Conservation (phyloP, 2,888 invertebrate species). For the Drosophila seclusa region DNA sequence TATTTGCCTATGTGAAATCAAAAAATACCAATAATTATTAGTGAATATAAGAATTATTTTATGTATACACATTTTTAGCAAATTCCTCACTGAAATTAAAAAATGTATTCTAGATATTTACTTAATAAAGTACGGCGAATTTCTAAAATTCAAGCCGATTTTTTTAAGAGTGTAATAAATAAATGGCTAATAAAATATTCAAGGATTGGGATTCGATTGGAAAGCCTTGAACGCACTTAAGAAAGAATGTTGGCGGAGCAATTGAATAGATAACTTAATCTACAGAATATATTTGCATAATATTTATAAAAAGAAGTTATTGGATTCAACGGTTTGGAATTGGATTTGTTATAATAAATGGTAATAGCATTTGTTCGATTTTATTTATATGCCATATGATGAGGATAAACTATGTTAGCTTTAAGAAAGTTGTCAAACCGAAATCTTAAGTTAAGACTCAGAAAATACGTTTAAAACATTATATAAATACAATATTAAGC, state of each 20-base stretch:
- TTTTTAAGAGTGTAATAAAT: neutral
- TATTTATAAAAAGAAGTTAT: neutral
- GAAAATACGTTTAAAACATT: conserved; percentile 15
- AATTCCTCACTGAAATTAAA: neutral
- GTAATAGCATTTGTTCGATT: neutral
- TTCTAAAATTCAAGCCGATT: no score
- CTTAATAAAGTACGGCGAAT: neutral
- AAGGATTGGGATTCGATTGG: neutral
- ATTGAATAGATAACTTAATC: conserved; percentile 6
- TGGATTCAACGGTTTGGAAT: neutral
- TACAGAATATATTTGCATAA: conserved; percentile 10
- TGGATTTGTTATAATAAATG: neutral
- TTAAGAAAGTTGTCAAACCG: conserved; percentile 27
- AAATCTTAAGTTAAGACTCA: conserved; percentile 53
- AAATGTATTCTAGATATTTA: no score
- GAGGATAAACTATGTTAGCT: neutral
- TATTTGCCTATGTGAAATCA: no score
- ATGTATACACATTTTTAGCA: neutral
- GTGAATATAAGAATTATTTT: neutral
- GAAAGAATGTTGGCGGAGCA: neutral
- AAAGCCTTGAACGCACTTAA: conserved; percentile 5
- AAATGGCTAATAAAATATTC: conserved; percentile 7
- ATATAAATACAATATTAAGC: conserved; percentile 10
- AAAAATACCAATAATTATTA: no score
- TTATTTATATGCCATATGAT: neutral